Base-by-base conservation (phyloP, 92 coral and sea anemone genomes). In the Isaurus tuberculatus region DNA sequence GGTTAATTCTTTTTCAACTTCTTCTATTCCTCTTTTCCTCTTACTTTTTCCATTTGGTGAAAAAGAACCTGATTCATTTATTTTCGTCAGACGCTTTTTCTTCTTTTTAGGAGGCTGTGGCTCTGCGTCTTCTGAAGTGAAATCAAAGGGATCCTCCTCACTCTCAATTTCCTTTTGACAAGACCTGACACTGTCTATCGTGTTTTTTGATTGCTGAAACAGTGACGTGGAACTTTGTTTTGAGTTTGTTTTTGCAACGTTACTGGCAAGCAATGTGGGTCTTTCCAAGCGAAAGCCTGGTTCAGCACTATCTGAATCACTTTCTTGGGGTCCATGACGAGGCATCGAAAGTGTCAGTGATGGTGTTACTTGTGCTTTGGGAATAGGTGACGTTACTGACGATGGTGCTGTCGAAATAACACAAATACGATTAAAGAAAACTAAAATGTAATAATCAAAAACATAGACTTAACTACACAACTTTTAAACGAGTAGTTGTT, bases 311-410 rank as follows among this genome's bases (percentile, higher is more conserved):
- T 91, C 94, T 3, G 92, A 85, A 69, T 91, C 93, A 72, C 90
- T 86, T 8, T 58, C 86, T 26, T 89, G 94, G 14, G 94, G 83
- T 17, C 89, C 90, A 20, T 81, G 83, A 36, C 92, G 87, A 13
- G 92, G 92, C 92, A 93, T 93, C 9, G 97, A 91, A 70, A 93
- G 25, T n/a, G 93, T 84, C 26, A 93, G 85, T 34, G 92, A 89
- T 36, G 88, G 94, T 7, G 85, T 86, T 1, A 77, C 82, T 34
- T 57, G 69, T 19, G 25, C 49, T 44, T 23, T 77, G 16, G 53
- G 70, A 58, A 25, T 11, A 25, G 82, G 19, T 58, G 82, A 61
- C 64, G 64, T 27, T 61, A 74, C 42, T 15, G 79, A 49, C 9
- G 79, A 73, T 25, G 64, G 36, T 42, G 16, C 79, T 74, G 26